phyloP scores from a whole-genome alignment of 2,113 vertebrate genomes.

The Octodon degus region DNA sequence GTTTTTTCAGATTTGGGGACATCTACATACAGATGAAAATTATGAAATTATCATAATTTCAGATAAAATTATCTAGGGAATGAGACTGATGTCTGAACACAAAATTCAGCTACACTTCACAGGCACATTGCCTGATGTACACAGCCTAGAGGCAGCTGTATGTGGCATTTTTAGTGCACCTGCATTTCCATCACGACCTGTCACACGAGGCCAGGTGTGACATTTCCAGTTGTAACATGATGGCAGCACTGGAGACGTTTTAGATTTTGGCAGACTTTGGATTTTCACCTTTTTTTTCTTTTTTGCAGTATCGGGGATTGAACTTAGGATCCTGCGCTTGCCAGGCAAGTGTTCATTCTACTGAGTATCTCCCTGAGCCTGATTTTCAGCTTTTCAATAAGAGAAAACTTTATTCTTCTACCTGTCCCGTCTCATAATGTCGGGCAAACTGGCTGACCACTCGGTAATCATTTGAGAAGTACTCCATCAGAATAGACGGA shows the following conservation, averaged over 20 bases:
- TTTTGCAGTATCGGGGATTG: too few species aligned
- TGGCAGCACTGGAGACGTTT: not conserved
- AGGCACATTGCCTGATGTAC: too few species aligned
- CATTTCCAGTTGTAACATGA: not conserved
- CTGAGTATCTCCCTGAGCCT: too few species aligned
- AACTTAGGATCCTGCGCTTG: too few species aligned
- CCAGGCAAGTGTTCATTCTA: too few species aligned
- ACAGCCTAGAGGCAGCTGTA: not conserved
- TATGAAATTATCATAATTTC: too few species aligned
- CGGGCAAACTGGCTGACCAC: conserved; percentile 97
- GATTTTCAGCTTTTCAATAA: not conserved
- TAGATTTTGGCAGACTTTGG: not conserved
- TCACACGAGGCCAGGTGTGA: not conserved
- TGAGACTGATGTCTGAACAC: not conserved
- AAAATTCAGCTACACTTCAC: not conserved
- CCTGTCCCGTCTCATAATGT: conserved; percentile 98
- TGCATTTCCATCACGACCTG: not conserved
- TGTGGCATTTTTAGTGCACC: not conserved
- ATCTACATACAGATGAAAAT: not conserved
- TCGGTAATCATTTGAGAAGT: conserved; percentile 96
- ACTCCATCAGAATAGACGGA: conserved; percentile 98
- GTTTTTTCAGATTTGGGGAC: not conserved
- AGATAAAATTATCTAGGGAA: not conserved
- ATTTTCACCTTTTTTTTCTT: not conserved
- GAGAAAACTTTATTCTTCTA: conserved; percentile 77